Percentiles rank a stretch among this genome's conserved stretches.
These are phyloP conservation scores for Plebejus anna DNA, from an alignment of 2,888 invertebrate genomes.

Conservation along the genomic window DNA sequence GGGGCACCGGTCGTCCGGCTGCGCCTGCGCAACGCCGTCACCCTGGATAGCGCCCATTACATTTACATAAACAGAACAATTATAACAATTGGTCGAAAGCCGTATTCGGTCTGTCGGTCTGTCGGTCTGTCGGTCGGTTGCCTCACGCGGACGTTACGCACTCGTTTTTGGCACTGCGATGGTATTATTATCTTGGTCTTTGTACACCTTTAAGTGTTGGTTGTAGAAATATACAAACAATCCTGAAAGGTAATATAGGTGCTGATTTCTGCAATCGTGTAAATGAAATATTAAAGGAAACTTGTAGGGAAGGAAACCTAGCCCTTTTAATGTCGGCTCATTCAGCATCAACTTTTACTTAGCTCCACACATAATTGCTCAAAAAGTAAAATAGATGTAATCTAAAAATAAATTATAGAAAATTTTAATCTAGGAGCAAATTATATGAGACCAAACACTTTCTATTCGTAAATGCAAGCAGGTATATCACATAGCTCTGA, in stretches of 20 bases:
- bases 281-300: not conserved
- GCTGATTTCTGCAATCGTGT: not conserved
- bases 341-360: not conserved
- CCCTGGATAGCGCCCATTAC: slow-evolving; percentile 3
- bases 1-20: slow-evolving; percentile 8
- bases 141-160: slow-evolving; percentile 24
- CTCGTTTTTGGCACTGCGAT: slow-evolving; percentile 4
- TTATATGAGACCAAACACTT: not conserved
- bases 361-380: not conserved
- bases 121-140: slow-evolving; percentile 3
- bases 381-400: too few relatives aligned
- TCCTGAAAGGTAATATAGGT: not conserved
- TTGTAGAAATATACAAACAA: not conserved
- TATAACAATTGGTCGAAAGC: slow-evolving; percentile 11
- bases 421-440: too few relatives aligned
- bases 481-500: not conserved
- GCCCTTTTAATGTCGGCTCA: not conserved
- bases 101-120: not conserved
- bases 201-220: not conserved
- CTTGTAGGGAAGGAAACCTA: not conserved
- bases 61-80: slow-evolving; percentile 23
- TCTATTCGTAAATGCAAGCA: not conserved
- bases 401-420: too few relatives aligned
- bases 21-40: slow-evolving; percentile 11
- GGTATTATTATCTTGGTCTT: slow-evolving; percentile 3